Percentiles rank a stretch among this genome's conserved stretches.
These are phyloP conservation scores for Drosophila antonietae DNA, from an alignment of 2,888 invertebrate genomes.

Conservation along the genomic window DNA sequence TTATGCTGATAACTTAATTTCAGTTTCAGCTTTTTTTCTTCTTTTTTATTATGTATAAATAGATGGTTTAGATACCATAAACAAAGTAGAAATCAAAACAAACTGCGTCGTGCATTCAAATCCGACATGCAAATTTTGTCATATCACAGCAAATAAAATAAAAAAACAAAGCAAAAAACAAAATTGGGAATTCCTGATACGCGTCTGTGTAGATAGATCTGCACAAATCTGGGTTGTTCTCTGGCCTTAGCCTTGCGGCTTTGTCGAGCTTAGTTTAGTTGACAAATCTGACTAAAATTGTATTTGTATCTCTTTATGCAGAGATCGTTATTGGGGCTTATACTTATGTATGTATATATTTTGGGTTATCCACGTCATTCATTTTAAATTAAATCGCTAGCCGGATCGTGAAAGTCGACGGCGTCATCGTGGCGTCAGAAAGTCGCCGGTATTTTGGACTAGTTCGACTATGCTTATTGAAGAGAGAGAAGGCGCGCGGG, in stretches of 20 bases:
- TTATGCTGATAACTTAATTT: not conserved
- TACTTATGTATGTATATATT: not conserved
- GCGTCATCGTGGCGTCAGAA: slow-evolving; percentile 53
- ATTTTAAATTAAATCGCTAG: slow-evolving; percentile 56
- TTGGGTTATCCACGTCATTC: slow-evolving; percentile 70
- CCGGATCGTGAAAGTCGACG: slow-evolving; percentile 74
- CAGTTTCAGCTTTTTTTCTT: not conserved
- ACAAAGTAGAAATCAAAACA: slow-evolving; percentile 15
- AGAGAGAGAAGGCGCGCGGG: slow-evolving; percentile 2
- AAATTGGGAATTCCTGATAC: slow-evolving; percentile 51
- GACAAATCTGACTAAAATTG: slow-evolving; percentile 44
- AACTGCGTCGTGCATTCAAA: slow-evolving; percentile 34
- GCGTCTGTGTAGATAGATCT: not conserved
- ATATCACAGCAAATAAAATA: slow-evolving; percentile 27
- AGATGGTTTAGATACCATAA: not conserved
- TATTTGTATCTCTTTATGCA: slow-evolving; percentile 7
- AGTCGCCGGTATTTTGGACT: slow-evolving; percentile 65
- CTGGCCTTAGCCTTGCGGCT: slow-evolving; percentile 37
- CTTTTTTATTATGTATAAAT: not conserved
- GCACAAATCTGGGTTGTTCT: slow-evolving; percentile 39
- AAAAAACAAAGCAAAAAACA: slow-evolving; percentile 20
- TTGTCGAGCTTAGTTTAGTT: slow-evolving; percentile 15
- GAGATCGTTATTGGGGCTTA: slow-evolving; percentile 13
- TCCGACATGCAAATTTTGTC: slow-evolving; percentile 43
- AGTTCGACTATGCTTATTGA: slow-evolving; percentile 55